Conservation (phyloP, 2,888 invertebrate species). For the Chaitophorus viminalis region DNA sequence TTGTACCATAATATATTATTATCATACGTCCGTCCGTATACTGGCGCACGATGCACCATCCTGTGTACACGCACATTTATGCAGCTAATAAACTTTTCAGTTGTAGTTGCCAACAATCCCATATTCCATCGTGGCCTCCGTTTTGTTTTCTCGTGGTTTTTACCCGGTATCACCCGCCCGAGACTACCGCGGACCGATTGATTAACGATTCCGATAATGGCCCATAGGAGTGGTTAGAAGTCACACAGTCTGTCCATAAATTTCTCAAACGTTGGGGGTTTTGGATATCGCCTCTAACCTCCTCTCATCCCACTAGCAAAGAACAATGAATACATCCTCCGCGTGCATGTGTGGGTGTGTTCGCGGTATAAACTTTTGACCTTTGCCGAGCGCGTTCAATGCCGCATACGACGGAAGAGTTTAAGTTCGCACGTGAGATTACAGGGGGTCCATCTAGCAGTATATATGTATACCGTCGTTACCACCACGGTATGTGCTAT, state of each 20-base stretch:
- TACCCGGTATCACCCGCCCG: background rate
- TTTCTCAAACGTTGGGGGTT: conserved; percentile 38
- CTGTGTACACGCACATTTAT: no score
- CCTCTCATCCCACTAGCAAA: no score
- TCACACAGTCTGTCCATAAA: conserved; percentile 54
- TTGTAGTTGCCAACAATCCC: conserved; percentile 35
- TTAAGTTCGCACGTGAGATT: background rate
- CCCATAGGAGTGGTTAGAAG: conserved; percentile 42
- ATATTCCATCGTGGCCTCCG: background rate
- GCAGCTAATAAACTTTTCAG: conserved; percentile 39
- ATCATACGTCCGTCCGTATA: no score
- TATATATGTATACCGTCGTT: no score
- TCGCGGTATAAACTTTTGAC: conserved; percentile 52
- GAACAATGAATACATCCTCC: conserved; percentile 31
- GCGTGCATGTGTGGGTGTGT: no score
- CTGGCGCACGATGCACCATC: no score
- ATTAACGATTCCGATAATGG: conserved; percentile 49
- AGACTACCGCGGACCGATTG: conserved; percentile 17
- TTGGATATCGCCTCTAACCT: conserved; percentile 8
- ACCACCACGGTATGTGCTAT: no score
- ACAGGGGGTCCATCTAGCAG: no score
- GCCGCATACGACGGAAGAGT: background rate
- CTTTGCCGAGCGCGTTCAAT: conserved; percentile 18
- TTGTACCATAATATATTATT: no score
- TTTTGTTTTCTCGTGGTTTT: conserved; percentile 46